Evolutionary conservation across 2,797 vertebrate species (phyloP).

Genomic region (Microctenopoma stevenorrisi): DNA sequence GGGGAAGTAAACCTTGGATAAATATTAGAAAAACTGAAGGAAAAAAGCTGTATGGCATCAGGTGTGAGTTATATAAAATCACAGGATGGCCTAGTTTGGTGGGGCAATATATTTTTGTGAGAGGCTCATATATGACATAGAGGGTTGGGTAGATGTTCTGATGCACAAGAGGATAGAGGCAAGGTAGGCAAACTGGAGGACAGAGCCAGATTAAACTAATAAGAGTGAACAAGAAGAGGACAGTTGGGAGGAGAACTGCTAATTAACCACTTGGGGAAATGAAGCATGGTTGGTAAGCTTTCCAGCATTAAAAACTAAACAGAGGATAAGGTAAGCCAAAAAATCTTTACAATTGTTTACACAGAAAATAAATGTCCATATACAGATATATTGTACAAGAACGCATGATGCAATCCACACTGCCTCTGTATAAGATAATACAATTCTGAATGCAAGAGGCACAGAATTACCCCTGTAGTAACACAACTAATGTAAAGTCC

Average conservation of each 20-base stretch:
- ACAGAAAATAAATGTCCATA: neutral
- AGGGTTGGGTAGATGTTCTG: constrained; percentile 58
- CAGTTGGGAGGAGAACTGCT: constrained; percentile 76
- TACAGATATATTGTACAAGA: neutral
- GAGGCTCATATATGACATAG: constrained; percentile 60
- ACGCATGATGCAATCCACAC: neutral
- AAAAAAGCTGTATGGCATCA: constrained; percentile 2
- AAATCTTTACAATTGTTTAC: constrained; percentile 1
- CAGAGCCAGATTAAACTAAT: constrained; percentile 84
- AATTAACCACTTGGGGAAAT: constrained; percentile 78
- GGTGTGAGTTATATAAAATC: constrained; percentile 4
- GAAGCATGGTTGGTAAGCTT: constrained; percentile 63
- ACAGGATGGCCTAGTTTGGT: constrained; percentile 19
- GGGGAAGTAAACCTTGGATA: neutral
- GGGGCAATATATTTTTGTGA: constrained; percentile 35
- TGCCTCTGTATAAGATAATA: neutral
- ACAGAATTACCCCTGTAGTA: neutral
- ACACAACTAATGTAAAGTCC: neutral
- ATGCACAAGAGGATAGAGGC: constrained; percentile 73
- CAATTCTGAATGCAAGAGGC: neutral
- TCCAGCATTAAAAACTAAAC: constrained; percentile 34
- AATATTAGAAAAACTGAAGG: neutral
- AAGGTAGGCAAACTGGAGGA: constrained; percentile 71
- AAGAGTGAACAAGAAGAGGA: constrained; percentile 83
- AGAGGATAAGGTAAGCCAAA: constrained; percentile 17